Evolutionary conservation across 2,113 vertebrate genomes (phyloP).

Genomic region (Nycticryphes semicollaris): DNA sequence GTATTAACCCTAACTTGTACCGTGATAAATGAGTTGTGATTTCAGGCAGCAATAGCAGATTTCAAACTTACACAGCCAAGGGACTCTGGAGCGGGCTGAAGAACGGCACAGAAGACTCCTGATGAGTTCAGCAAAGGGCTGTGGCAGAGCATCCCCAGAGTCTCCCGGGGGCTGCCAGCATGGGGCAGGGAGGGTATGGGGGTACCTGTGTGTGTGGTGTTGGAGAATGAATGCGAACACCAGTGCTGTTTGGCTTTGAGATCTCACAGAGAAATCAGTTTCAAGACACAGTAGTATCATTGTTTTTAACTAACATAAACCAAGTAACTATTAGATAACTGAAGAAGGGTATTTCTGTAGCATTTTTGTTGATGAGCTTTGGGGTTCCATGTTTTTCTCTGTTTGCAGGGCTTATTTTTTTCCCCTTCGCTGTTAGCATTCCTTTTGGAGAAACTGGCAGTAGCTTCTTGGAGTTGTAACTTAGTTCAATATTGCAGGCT

Average conservation of each 20-base stretch:
- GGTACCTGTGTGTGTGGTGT: neutral
- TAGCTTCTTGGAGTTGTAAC: neutral
- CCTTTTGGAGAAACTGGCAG: neutral
- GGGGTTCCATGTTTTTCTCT: neutral
- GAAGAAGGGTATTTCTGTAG: neutral
- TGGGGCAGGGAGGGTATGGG: too few relatives aligned
- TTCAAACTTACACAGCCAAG: neutral
- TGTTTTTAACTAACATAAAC: neutral
- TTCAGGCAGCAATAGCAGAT: neutral
- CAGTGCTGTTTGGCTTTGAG: neutral
- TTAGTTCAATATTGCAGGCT: neutral
- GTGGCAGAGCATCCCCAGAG: neutral
- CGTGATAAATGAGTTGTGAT: neutral
- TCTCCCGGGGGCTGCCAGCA: neutral
- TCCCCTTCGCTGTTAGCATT: neutral
- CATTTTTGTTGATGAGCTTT: neutral
- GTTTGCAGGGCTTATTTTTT: neutral
- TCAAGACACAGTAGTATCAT: neutral
- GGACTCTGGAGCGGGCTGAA: neutral
- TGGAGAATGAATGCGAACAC: neutral
- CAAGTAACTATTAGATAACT: neutral
- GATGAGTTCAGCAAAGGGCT: neutral
- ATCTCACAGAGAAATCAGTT: fast-evolving
- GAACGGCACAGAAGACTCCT: neutral
- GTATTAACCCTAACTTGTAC: neutral